Evolutionary conservation across 2,113 vertebrate species (phyloP), one percentile per base, ranked within the genome.

Genomic region (Phrynosoma platyrhinos): DNA sequence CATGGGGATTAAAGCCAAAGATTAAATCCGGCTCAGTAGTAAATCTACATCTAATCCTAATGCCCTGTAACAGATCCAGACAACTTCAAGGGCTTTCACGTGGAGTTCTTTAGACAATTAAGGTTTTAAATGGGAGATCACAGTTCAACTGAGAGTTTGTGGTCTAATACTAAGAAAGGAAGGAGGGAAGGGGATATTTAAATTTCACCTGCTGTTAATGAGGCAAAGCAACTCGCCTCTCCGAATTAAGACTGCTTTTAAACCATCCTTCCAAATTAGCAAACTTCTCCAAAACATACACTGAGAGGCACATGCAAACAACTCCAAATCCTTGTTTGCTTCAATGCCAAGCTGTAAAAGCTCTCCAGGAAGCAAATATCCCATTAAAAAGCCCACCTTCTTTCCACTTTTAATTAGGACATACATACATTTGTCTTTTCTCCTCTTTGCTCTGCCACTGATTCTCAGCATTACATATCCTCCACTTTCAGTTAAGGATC

Each of bases 341-440:
- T 92, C 62, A 90, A 75, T 88, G 85, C 91, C 91, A 94, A 95
- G 69, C 81, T 95, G 78, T 69, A 92, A 90, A 81, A 87, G 68
- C 85, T 92, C 80, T 86, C 88, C 79, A 91, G 91, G 88, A 96
- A 94, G 92, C 76, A 0, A 91, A 81, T 71, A 85, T 82, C 78
- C 90, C 91, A 91, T 90, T 92, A 91, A 87, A 94, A 94, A 91
- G 88, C 58, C 64, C 82, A 90, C 82, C 55, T 87, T 91, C 62
- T 89, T 90, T 88, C 90, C 91, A 91, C 71, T 76, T 95, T 93
- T 94, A 94, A 94, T 92, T 94, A 94, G 84, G 91, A 91, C 10
- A 83, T 21, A 86, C 87, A 93, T 93, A 86, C 87, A 93, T 93
- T 55, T 21, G 4, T 6, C 2, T 12, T 6, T 18, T 2, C 5